phyloP scores from a whole-genome alignment of 2,888 invertebrate species.

The Parochlus steinenii region DNA sequence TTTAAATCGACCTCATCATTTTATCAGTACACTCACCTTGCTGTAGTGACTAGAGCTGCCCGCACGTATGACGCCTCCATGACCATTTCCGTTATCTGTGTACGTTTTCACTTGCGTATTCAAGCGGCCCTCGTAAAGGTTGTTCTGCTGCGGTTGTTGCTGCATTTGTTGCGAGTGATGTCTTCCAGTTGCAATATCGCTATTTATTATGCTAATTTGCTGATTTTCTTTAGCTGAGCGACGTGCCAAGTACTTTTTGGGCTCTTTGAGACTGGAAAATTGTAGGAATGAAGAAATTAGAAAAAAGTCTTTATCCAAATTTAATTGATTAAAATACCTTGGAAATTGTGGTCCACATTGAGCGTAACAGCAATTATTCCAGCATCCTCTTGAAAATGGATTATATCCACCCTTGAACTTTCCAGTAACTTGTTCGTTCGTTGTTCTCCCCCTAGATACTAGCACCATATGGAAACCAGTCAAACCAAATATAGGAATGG shows the following conservation, averaged over 20 bases:
- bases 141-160: constrained; percentile 36
- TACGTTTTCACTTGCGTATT: constrained; percentile 90
- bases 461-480: constrained; percentile 97
- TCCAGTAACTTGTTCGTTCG: constrained; percentile 99
- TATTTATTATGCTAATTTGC: constrained; percentile 30
- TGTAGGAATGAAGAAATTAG: constrained; percentile 9
- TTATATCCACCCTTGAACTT: constrained; percentile 98
- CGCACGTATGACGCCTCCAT: constrained; percentile 54
- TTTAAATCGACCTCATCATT: constrained; percentile 15
- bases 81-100: constrained; percentile 81
- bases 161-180: constrained; percentile 24
- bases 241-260: constrained; percentile 48
- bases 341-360: constrained; percentile 96
- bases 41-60: constrained; percentile 58
- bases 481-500: constrained; percentile 93
- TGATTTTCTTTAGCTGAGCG: constrained; percentile 35
- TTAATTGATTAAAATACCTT: constrained; percentile 44
- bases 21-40: constrained; percentile 53
- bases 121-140: constrained; percentile 34
- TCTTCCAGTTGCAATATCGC: constrained; percentile 33
- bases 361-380: constrained; percentile 86
- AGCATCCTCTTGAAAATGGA: constrained; percentile 92
- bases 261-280: constrained; percentile 40
- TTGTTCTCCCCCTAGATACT: constrained; percentile 90
- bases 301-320: constrained; percentile 1